Evolutionary conservation across 2,113 vertebrate species (phyloP), one percentile per base, ranked within the genome.

Genomic region (Crotalus tigris): DNA sequence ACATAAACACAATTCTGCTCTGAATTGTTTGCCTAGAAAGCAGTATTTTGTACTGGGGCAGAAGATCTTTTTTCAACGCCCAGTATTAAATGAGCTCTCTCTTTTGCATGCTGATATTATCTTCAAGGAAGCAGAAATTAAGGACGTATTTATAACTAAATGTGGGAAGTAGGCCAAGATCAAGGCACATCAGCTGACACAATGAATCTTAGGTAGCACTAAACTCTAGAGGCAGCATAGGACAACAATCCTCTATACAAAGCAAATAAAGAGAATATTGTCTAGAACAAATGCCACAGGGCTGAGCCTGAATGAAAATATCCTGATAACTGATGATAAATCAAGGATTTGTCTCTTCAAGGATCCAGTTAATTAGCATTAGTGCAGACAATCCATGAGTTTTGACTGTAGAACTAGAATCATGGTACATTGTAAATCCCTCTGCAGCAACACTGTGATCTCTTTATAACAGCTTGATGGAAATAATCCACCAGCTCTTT

Each of bases 121-220:
- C 96, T 95, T 94, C 61, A 90, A 88, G 93, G 1, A 93, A 91
- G 95, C 53, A 93, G 94, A 93, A 96, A 64, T 8, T 3, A 49
- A 81, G 85, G 23, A 1, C 29, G n/a, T 85, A 81, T 87, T 92
- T 92, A 92, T 81, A 58, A 89, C 39, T 81, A 64, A 89, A 64
- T 91, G 24, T 53, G 92, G 88, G 91, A 89, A 81, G 93, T 54
- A 91, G 90, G 49, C 9, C 1, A 57, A 55, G 19, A 53, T 85
- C 58, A 26, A 55, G 88, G 29, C 46, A 11, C 61, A 88, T 44
- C 7, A 44, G 7, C 39, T 88, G 92, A 23, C 0, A 33, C 2
- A 55, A 10, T 1, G 0, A 10, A 24, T 19, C 1, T 44, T 55
- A 21, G 0, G 15, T 19, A 94, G 1, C 0, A 2, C 33, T 55